A percentile compares a stretch with the other conserved stretches of the same genome.
Evolutionary conservation across 2,797 vertebrate genomes (phyloP).

Genomic region (Lepus oiostolus): DNA sequence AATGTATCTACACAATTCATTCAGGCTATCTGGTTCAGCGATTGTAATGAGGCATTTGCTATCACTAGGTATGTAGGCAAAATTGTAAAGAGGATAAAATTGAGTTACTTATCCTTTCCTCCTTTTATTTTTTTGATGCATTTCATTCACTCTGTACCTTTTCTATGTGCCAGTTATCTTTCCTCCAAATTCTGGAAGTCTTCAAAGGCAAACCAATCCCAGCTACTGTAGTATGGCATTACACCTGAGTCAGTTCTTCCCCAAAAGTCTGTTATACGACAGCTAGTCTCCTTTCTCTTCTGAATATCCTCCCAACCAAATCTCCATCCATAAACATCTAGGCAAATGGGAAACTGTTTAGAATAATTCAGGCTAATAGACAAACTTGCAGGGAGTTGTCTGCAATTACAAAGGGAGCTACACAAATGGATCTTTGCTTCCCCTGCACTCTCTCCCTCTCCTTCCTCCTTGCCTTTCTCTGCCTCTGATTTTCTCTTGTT

Average conservation of each 20-base stretch:
- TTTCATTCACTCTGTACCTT: not conserved
- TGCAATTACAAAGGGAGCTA: not conserved
- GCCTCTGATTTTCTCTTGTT: conserved; percentile 58
- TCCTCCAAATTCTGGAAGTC: not conserved
- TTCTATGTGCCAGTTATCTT: not conserved
- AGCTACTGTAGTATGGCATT: too few relatives aligned
- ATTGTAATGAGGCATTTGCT: not conserved
- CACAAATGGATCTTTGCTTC: not conserved
- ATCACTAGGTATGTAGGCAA: not conserved
- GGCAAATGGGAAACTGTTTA: conserved; percentile 35
- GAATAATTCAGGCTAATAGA: conserved; percentile 36
- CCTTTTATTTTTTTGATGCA: not conserved
- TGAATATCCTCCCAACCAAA: not conserved
- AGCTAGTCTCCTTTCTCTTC: not conserved
- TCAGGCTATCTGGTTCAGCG: not conserved
- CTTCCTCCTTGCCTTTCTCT: not conserved
- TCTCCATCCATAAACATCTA: not conserved
- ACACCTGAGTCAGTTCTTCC: not conserved
- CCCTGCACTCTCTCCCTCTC: not conserved
- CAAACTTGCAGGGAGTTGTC: not conserved
- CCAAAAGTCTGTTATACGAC: not conserved
- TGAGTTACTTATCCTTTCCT: not conserved
- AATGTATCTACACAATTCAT: not conserved
- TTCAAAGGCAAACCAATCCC: not conserved
- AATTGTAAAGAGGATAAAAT: not conserved